Evolutionary conservation across 2,888 invertebrate genomes (phyloP).

Genomic region (Hirtodrosophila alboralis): DNA sequence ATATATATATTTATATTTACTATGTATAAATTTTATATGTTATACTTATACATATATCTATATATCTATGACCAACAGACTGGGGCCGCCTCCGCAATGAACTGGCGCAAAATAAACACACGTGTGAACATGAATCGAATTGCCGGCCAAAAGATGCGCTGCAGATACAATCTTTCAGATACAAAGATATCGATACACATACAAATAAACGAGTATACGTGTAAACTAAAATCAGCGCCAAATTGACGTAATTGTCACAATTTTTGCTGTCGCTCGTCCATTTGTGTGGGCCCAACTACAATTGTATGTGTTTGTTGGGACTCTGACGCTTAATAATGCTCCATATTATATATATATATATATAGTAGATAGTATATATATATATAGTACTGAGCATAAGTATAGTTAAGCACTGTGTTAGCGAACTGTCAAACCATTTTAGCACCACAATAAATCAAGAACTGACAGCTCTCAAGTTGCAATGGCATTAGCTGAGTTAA

Average conservation of each 20-base stretch:
- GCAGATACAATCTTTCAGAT: constrained; percentile 47
- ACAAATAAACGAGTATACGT: constrained; percentile 4
- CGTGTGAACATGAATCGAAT: constrained; percentile 70
- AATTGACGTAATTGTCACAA: constrained; percentile 77
- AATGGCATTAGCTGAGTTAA: constrained; percentile 2
- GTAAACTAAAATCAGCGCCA: constrained; percentile 65
- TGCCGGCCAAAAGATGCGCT: constrained; percentile 63
- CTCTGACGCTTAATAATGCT: constrained; percentile 21
- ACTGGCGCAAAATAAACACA: constrained; percentile 68
- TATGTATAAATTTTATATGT: constrained; percentile 13
- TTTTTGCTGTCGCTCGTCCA: constrained; percentile 34
- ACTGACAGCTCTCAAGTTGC: constrained; percentile 18
- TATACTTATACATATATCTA: constrained; percentile 2
- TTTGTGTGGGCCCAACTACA: constrained; percentile 29
- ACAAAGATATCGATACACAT: constrained; percentile 17
- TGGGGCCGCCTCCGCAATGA: constrained; percentile 54
- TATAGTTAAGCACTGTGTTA: constrained; percentile 38
- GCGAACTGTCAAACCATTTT: constrained; percentile 20
- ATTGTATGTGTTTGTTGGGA: constrained; percentile 14
- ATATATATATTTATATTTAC: constrained; percentile 22
- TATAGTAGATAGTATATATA: neutral
- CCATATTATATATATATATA: constrained; percentile 4
- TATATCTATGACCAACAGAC: constrained; percentile 25
- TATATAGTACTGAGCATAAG: constrained; percentile 3
- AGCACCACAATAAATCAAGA: constrained; percentile 4